Evolutionary conservation across 2,888 invertebrate species (phyloP), one percentile per base, ranked within the genome.

Genomic region (Chymomyza procnemis): DNA sequence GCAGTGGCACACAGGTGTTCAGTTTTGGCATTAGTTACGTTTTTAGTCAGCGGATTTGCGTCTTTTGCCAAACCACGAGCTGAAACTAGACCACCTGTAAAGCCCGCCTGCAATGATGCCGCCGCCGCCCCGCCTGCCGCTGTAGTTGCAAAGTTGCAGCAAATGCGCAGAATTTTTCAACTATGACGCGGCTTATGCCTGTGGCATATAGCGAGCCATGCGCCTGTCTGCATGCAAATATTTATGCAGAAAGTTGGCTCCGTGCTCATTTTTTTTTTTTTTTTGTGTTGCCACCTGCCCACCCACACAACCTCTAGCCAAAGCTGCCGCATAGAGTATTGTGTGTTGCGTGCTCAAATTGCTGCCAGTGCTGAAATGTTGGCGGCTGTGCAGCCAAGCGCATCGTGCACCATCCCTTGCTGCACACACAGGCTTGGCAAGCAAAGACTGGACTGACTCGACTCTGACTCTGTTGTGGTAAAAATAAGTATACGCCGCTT

Each of bases 201-300:
- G 57, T 22, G 26, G 18, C 26, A 6, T 5, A 26, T 16, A 50
- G 46, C 21, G 30, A 50, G 58, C 56, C 69, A 59, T 65, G 66
- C 61, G 62, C 63, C 68, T 62, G 68, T 64, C 64, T 66, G 70
- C 78, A 79, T 74, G 81, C 81, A 85, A 83, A 83, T 83, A 84
- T 83, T 86, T 83, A 84, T 83, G 83, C 86, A 86, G 76, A 83
- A 84, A 84, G 86, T 85, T 86, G 78, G 81, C 79, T 76, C 71
- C 74, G 84, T 83, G 84, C 81, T 85, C 84, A 62, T 54, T 41
- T 62, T 62, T 54, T 55, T 54, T 55, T 22, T 22, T 8, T 26
- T 22, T 76, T 83, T 71, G 69, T 79, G 71, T 59, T 68, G 34
- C 30, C 55, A 26, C 26, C 26, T 26, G 4, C 26, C 26, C 4